Percentiles rank a stretch among this genome's conserved stretches.
These are phyloP conservation scores for Leptothorax acervorum DNA, from an alignment of 2,888 invertebrate species.

Conservation along the genomic window DNA sequence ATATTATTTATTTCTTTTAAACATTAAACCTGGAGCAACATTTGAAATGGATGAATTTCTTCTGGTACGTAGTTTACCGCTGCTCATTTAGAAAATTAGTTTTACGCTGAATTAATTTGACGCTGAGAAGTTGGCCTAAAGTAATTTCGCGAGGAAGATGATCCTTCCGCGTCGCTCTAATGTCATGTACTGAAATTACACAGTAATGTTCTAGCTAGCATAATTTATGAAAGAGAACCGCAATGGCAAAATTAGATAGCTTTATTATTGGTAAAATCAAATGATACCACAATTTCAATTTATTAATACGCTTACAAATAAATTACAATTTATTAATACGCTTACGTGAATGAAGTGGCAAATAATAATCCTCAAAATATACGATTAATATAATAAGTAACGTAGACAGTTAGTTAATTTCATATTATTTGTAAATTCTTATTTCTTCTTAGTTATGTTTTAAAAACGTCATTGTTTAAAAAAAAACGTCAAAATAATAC, in stretches of 20 bases:
- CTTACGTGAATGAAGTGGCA: neutral
- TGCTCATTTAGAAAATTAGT: slow-evolving; percentile 23
- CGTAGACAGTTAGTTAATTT: neutral
- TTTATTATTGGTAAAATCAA: slow-evolving; percentile 8
- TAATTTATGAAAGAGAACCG: slow-evolving; percentile 1
- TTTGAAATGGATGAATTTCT: neutral
- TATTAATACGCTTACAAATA: neutral
- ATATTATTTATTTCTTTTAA: neutral
- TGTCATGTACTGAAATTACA: neutral
- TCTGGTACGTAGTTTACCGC: neutral
- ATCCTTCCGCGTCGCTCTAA: neutral
- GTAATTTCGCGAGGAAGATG: neutral
- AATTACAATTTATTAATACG: no score
- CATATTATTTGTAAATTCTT: neutral
- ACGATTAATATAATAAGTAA: neutral
- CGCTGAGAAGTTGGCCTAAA: slow-evolving; percentile 1
- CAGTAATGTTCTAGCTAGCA: neutral
- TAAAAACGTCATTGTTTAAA: neutral
- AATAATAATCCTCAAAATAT: neutral
- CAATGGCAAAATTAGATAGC: neutral
- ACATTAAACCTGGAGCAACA: neutral
- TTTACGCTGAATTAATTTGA: slow-evolving; percentile 10
- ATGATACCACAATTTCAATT: neutral
- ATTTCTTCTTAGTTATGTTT: neutral
- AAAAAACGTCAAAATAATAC: neutral